Percentiles rank a stretch among this genome's conserved stretches.
Conservation (phyloP, 2,797 vertebrate genomes). For the Sphenodon punctatus region DNA sequence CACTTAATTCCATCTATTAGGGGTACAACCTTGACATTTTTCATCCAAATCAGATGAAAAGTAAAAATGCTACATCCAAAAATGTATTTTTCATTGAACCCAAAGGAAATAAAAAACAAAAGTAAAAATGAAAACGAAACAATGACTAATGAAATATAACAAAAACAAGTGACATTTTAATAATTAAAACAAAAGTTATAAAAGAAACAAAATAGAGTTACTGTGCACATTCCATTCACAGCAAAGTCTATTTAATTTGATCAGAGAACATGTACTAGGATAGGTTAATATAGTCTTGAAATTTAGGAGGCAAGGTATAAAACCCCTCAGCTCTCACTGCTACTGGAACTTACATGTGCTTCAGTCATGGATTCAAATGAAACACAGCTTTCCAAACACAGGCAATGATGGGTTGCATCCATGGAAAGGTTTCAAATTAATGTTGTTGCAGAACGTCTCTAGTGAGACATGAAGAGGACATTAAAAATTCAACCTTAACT, state of each 20-base stretch:
- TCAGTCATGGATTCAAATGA: neutral
- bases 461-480: neutral
- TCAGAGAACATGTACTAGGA: neutral
- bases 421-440: neutral
- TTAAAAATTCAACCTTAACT: constrained; percentile 1
- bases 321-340: neutral
- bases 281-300: constrained; percentile 13
- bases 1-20: too few relatives aligned
- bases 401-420: neutral
- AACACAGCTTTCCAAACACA: neutral
- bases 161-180: too few relatives aligned
- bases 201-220: too few relatives aligned
- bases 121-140: too few relatives aligned
- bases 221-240: too few relatives aligned
- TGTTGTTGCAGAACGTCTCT: neutral
- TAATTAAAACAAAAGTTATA: too few relatives aligned
- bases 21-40: too few relatives aligned
- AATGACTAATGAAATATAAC: too few relatives aligned
- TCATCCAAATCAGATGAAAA: too few relatives aligned
- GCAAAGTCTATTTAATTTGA: neutral
- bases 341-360: neutral
- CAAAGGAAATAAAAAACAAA: too few relatives aligned
- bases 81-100: too few relatives aligned
- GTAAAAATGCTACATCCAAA: too few relatives aligned
- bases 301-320: neutral